Percentiles rank a stretch among this genome's conserved stretches.
These are phyloP conservation scores for Carabus problematicus DNA, from an alignment of 2,888 invertebrate species.

Conservation along the genomic window DNA sequence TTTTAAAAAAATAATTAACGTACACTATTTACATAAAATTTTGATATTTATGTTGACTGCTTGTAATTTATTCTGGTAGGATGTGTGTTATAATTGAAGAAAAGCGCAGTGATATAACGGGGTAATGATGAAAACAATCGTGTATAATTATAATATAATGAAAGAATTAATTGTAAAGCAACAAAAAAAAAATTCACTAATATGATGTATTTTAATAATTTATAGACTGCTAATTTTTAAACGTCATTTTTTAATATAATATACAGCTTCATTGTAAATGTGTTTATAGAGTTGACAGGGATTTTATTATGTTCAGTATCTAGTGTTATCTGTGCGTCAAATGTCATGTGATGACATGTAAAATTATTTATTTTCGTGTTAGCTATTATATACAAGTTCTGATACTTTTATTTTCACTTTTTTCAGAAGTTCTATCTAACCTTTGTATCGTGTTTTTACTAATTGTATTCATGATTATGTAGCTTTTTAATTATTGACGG, in stretches of 20 bases:
- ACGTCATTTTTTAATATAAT: too few species aligned
- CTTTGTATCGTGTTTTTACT: not conserved
- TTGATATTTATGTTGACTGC: conserved; percentile 36
- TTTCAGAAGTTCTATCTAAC: too few species aligned
- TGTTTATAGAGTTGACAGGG: not conserved
- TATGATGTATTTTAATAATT: conserved; percentile 31
- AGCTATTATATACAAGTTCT: conserved; percentile 23
- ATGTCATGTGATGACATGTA: conserved; percentile 23
- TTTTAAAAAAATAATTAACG: conserved; percentile 26
- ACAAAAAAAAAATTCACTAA: conserved; percentile 22
- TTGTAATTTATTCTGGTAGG: conserved; percentile 38
- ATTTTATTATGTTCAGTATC: too few species aligned
- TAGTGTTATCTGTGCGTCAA: not conserved
- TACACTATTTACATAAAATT: conserved; percentile 36
- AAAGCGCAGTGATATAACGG: conserved; percentile 35
- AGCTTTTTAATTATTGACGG: not conserved
- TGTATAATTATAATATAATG: conserved; percentile 1
- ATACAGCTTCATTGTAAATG: not conserved
- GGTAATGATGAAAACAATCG: conserved; percentile 28
- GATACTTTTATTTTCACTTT: conserved; percentile 10
- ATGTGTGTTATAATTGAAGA: conserved; percentile 20
- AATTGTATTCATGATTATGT: conserved; percentile 4
- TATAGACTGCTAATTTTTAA: conserved; percentile 27
- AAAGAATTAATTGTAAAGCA: conserved; percentile 18
- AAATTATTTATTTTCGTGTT: not conserved